Evolutionary conservation across 1,140 invertebrate genomes (phyloP).

Genomic region (Drosophila pseudoananassae): DNA sequence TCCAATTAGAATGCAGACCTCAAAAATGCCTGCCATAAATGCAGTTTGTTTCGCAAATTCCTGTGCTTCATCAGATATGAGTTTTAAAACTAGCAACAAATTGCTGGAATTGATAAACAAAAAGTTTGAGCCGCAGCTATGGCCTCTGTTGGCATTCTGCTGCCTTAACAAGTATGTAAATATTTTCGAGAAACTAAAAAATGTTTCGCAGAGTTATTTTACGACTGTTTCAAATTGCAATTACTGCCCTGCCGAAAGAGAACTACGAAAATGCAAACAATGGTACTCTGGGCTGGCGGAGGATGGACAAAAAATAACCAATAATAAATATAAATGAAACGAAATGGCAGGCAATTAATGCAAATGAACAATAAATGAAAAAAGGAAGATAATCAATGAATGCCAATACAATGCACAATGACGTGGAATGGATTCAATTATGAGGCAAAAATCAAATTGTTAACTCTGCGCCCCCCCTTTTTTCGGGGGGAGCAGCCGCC

Average conservation of each 20-base stretch:
- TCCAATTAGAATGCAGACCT: constrained; percentile 9
- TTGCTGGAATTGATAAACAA: constrained; percentile 11
- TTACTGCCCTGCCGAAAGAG: constrained; percentile 24
- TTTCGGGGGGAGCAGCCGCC: neutral
- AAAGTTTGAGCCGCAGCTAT: constrained; percentile 15
- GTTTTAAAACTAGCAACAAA: constrained; percentile 24
- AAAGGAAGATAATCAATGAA: constrained; percentile 17
- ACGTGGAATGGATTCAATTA: constrained; percentile 41
- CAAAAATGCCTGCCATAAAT: constrained; percentile 3
- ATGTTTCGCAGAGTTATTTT: constrained; percentile 26
- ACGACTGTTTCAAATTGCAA: constrained; percentile 38
- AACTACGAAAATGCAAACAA: constrained; percentile 25
- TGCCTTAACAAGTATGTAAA: constrained; percentile 29
- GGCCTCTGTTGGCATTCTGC: neutral
- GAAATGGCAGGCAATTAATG: constrained; percentile 46
- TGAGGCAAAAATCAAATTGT: constrained; percentile 39
- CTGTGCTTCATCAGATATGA: constrained; percentile 15
- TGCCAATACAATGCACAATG: constrained; percentile 28
- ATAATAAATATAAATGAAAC: constrained; percentile 45
- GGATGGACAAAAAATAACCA: neutral
- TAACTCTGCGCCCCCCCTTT: neutral
- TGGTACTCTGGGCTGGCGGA: neutral
- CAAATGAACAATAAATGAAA: constrained; percentile 33
- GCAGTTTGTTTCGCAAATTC: constrained; percentile 2
- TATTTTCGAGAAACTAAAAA: constrained; percentile 16